Conservation (phyloP, 2,113 vertebrate genomes). For the Leucopsar rothschildi region DNA sequence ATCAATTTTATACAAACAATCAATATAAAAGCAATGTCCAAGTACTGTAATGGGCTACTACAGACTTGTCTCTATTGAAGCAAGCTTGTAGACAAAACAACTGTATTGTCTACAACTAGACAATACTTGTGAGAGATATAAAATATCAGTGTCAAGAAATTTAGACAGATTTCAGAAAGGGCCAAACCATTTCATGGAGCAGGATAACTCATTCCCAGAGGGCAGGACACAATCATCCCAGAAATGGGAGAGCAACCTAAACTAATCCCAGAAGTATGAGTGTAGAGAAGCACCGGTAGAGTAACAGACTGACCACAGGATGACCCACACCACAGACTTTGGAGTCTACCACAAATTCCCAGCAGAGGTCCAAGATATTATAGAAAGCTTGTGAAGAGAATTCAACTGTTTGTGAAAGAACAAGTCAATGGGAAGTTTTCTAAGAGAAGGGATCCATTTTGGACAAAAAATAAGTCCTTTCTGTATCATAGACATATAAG, state of each 20-base stretch:
- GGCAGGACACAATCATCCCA: accelerated
- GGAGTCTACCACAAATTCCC: accelerated
- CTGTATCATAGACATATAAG: not conserved
- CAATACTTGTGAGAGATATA: not conserved
- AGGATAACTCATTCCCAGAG: not conserved
- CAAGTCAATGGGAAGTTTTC: not conserved
- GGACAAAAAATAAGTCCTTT: not conserved
- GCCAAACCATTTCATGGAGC: not conserved
- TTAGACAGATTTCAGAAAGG: not conserved
- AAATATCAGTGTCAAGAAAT: not conserved
- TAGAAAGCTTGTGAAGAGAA: not conserved
- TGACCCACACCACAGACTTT: not conserved
- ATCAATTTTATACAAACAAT: not conserved
- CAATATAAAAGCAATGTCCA: not conserved
- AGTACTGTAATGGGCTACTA: not conserved
- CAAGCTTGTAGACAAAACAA: not conserved
- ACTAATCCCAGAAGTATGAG: not conserved
- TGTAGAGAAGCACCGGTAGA: accelerated
- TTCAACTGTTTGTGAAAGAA: not conserved
- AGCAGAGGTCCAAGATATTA: not conserved
- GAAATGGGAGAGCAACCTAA: not conserved
- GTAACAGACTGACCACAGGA: not conserved
- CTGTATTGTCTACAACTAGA: too few relatives aligned
- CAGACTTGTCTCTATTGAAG: not conserved
- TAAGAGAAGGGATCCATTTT: not conserved